Evolutionary conservation across 2,888 invertebrate species (phyloP).

Genomic region (Aporophyla nigra): DNA sequence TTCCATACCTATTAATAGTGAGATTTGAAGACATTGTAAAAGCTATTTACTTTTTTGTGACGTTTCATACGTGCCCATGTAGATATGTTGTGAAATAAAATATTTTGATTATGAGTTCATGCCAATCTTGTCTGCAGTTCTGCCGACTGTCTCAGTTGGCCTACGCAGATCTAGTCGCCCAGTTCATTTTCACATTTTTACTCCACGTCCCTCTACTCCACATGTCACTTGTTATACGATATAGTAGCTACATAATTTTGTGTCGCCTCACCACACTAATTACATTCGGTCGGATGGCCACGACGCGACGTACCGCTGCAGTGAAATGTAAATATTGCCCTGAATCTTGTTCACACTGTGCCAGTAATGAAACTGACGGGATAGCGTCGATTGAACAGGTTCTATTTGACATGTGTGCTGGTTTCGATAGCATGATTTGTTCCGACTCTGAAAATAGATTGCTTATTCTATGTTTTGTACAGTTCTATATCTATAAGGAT

Average conservation of each 20-base stretch:
- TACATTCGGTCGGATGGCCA: conserved; percentile 46
- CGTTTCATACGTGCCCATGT: too few species aligned
- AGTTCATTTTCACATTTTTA: not conserved
- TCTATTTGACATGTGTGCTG: conserved; percentile 38
- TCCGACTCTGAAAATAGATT: conserved; percentile 13
- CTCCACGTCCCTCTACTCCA: conserved; percentile 13
- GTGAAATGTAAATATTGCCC: conserved; percentile 68
- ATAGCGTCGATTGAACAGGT: conserved; percentile 48
- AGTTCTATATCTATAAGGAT: not conserved
- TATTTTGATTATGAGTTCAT: too few species aligned
- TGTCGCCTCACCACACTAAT: conserved; percentile 60
- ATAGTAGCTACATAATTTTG: conserved; percentile 38
- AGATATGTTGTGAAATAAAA: too few species aligned
- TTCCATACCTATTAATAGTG: too few species aligned
- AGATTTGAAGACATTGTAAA: too few species aligned
- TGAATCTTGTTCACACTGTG: conserved; percentile 58
- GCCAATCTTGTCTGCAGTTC: not conserved
- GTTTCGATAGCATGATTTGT: conserved; percentile 31
- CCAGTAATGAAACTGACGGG: conserved; percentile 59
- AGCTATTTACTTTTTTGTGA: too few species aligned
- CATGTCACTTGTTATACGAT: conserved; percentile 15
- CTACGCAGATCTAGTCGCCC: too few species aligned
- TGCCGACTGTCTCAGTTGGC: too few species aligned
- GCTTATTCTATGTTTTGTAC: conserved; percentile 12
- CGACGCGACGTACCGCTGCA: conserved; percentile 43